A percentile compares a stretch with the other conserved stretches of the same genome.
Evolutionary conservation across 2,797 vertebrate species (phyloP).

Genomic region (Melanotaenia maccullochi): DNA sequence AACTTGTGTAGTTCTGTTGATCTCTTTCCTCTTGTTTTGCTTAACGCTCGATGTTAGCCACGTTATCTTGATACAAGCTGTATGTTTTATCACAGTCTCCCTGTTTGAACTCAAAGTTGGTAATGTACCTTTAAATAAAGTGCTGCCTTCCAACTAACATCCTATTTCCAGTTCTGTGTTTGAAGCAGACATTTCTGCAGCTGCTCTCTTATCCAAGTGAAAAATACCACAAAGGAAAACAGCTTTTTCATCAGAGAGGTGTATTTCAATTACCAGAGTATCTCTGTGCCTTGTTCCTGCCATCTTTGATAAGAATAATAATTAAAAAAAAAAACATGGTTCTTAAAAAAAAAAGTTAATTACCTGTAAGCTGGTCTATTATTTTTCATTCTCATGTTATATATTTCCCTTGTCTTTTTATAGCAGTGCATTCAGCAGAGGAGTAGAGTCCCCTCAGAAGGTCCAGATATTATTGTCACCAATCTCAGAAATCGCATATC

Average conservation of each 20-base stretch:
- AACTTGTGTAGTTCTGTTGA: not conserved
- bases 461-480: conserved; percentile 42
- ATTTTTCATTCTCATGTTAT: conserved; percentile 40
- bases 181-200: conserved; percentile 19
- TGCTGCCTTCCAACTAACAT: conserved; percentile 22
- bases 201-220: conserved; percentile 21
- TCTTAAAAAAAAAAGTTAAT: conserved; percentile 43
- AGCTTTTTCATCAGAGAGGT: conserved; percentile 26
- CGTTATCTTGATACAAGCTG: conserved; percentile 1
- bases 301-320: conserved; percentile 30
- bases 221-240: conserved; percentile 31
- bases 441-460: conserved; percentile 38
- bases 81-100: not conserved
- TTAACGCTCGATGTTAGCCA: conserved; percentile 2
- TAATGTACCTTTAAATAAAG: conserved; percentile 14
- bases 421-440: conserved; percentile 62
- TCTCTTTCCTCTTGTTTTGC: not conserved
- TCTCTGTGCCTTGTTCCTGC: conserved; percentile 17
- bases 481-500: conserved; percentile 72
- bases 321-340: conserved; percentile 19
- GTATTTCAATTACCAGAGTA: conserved; percentile 4
- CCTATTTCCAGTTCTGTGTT: conserved; percentile 15
- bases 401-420: conserved; percentile 34
- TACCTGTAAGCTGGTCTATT: conserved; percentile 26
- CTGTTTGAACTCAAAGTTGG: conserved; percentile 19